Percentiles rank a stretch among this genome's conserved stretches.
These are phyloP conservation scores for Orius insidiosus DNA, from an alignment of 1,140 invertebrate genomes.

Conservation along the genomic window DNA sequence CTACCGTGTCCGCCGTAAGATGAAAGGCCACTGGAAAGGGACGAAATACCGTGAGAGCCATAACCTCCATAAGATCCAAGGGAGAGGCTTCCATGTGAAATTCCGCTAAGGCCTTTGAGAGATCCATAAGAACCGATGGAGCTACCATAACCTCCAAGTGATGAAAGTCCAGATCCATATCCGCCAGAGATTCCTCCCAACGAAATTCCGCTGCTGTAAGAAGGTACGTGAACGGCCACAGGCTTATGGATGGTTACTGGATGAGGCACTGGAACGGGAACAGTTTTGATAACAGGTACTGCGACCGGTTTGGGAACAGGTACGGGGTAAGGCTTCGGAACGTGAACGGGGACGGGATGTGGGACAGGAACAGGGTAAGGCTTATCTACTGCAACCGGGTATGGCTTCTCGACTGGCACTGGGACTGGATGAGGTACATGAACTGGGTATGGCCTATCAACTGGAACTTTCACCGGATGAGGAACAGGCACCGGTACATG, in stretches of 20 bases:
- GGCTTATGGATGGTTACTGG: conserved; percentile 2
- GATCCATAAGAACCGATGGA: conserved; percentile 4
- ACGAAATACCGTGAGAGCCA: background rate
- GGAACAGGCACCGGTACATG: conserved; percentile 15
- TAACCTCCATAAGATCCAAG: too few species aligned
- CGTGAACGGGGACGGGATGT: conserved; percentile 10
- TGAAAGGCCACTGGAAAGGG: background rate
- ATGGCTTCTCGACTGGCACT: conserved; percentile 18
- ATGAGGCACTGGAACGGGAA: conserved; percentile 1
- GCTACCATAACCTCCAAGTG: too few species aligned
- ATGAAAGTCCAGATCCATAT: too few species aligned
- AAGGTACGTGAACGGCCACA: background rate
- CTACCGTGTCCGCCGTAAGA: background rate
- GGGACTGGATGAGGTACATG: conserved; percentile 5
- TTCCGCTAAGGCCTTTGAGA: background rate
- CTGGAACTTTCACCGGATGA: conserved; percentile 16
- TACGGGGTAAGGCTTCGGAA: conserved; percentile 5
- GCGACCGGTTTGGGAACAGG: conserved; percentile 15
- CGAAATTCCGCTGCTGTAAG: background rate
- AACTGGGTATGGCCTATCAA: conserved; percentile 10
- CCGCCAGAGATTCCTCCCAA: conserved; percentile 2
- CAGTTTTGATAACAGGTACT: conserved; percentile 26
- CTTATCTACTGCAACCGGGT: conserved; percentile 16
- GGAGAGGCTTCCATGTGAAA: background rate
- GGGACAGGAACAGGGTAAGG: conserved; percentile 14